Conservation (phyloP, 2,113 vertebrate genomes). For the Oncorhynchus keta region DNA sequence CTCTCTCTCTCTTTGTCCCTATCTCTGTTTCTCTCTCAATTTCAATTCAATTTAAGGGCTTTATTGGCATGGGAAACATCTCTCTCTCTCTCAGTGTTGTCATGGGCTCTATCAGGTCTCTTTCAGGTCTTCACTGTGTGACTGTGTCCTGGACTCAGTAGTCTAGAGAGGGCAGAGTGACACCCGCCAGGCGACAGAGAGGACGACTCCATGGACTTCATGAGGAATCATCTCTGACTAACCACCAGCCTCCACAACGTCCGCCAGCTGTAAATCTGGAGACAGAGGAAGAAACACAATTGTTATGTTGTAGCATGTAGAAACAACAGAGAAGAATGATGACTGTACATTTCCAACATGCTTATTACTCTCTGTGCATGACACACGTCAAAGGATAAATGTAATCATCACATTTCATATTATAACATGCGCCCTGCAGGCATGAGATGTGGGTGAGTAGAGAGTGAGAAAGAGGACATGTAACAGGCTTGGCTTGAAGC, state of each 20-base stretch:
- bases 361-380: not conserved
- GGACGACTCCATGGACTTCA: constrained; percentile 86
- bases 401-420: no score
- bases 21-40: not conserved
- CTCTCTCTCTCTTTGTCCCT: not conserved
- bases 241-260: constrained; percentile 64
- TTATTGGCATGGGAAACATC: not conserved
- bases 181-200: constrained; percentile 81
- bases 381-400: not conserved
- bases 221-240: constrained; percentile 94
- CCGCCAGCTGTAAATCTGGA: constrained; percentile 60
- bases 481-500: no score
- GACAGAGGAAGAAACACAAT: not conserved
- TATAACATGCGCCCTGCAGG: no score
- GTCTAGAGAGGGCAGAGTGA: constrained; percentile 73
- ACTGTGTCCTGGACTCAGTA: constrained; percentile 71
- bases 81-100: constrained; percentile 10
- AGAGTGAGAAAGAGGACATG: no score
- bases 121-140: constrained; percentile 71
- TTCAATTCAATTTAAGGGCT: not conserved
- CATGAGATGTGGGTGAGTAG: no score
- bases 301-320: no score
- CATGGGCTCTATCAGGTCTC: constrained; percentile 32
- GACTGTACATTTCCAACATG: no score
- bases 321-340: no score